phyloP scores from a whole-genome alignment of 2,113 vertebrate genomes.

The Tachuris rubrigastra region DNA sequence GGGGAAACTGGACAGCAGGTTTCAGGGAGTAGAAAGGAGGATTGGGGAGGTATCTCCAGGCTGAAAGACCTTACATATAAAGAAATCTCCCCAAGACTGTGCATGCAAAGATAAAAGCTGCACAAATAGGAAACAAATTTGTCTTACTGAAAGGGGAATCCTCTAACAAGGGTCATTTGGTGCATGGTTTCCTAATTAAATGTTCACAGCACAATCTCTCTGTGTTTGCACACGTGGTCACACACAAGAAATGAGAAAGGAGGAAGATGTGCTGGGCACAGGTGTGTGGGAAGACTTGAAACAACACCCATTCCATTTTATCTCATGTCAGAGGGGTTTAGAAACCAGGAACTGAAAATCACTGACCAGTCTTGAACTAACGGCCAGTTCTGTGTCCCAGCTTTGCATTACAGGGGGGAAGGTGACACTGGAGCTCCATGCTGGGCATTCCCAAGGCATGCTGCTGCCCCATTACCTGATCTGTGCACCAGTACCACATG shows the following conservation, averaged over 20 bases:
- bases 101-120: neutral
- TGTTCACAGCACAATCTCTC: neutral
- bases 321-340: neutral
- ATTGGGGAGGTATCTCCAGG: neutral
- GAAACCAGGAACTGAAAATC: neutral
- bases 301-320: neutral
- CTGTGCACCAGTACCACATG: slow-evolving; percentile 96
- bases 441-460: neutral
- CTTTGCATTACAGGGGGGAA: neutral
- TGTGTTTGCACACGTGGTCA: neutral
- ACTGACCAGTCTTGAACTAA: neutral
- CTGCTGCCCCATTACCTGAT: slow-evolving; percentile 81
- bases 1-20: neutral
- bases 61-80: neutral
- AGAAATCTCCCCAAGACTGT: neutral
- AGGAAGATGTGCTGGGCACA: neutral
- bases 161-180: neutral
- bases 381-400: neutral
- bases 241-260: neutral
- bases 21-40: neutral
- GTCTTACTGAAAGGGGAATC: neutral
- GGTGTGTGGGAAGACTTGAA: neutral
- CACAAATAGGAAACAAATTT: neutral
- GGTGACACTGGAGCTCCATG: neutral
- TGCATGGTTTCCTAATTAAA: neutral